These are phyloP conservation scores for Drosophila sproati DNA, from an alignment of 1,140 invertebrate species.

Conservation along the genomic window DNA sequence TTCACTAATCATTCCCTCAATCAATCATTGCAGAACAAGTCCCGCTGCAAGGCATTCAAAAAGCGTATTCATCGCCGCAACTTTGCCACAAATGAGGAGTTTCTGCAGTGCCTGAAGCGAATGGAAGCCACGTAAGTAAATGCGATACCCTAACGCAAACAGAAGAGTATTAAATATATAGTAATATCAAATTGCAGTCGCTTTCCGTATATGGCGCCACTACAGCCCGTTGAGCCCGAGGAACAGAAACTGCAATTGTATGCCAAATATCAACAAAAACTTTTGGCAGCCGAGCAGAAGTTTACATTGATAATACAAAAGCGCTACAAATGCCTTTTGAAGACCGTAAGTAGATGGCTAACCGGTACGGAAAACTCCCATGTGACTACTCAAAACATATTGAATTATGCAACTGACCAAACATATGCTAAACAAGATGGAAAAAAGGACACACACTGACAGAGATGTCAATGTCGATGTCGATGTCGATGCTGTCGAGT, in stretches of 20 bases:
- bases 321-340: slow-evolving; percentile 85
- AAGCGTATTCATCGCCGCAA: slow-evolving; percentile 49
- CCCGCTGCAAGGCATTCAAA: slow-evolving; percentile 9
- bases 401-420: slow-evolving; percentile 58
- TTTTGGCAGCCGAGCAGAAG: slow-evolving; percentile 57
- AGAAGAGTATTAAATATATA: not conserved
- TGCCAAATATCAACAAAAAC: slow-evolving; percentile 48
- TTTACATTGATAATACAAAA: slow-evolving; percentile 82
- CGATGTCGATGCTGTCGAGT: slow-evolving; percentile 7
- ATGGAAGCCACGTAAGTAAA: slow-evolving; percentile 68
- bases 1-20: too few relatives aligned
- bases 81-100: slow-evolving; percentile 58
- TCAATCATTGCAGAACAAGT: slow-evolving; percentile 18
- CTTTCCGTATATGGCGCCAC: slow-evolving; percentile 84
- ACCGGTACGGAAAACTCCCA: not conserved
- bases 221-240: slow-evolving; percentile 86
- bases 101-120: slow-evolving; percentile 58
- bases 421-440: slow-evolving; percentile 49
- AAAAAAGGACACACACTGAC: slow-evolving; percentile 45
- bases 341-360: slow-evolving; percentile 71
- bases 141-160: not conserved
- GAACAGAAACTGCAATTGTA: slow-evolving; percentile 84
- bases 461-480: slow-evolving; percentile 12
- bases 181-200: slow-evolving; percentile 54
- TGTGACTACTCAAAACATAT: slow-evolving; percentile 17